These are phyloP conservation scores for Atethmia centrago DNA, from an alignment of 2,888 invertebrate species.

Conservation along the genomic window DNA sequence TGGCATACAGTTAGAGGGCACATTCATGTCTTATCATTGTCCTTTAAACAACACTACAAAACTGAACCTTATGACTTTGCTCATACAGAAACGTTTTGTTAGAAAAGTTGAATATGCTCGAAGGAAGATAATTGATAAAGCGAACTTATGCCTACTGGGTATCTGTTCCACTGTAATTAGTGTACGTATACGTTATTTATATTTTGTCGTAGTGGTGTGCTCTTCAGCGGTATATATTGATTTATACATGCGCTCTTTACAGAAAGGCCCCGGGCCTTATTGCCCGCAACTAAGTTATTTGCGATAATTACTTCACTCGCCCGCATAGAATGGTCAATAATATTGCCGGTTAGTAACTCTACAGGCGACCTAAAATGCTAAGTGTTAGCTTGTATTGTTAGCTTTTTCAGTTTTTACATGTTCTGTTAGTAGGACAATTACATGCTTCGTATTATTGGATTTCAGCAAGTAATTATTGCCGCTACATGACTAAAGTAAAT, in stretches of 20 bases:
- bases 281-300: slow-evolving; percentile 80
- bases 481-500: slow-evolving; percentile 16
- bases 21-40: slow-evolving; percentile 42
- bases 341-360: slow-evolving; percentile 40
- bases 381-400: slow-evolving; percentile 22
- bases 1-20: slow-evolving; percentile 58
- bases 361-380: slow-evolving; percentile 63
- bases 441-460: slow-evolving; percentile 11
- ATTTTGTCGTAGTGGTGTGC: slow-evolving; percentile 66
- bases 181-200: slow-evolving; percentile 76
- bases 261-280: slow-evolving; percentile 70
- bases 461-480: slow-evolving; percentile 28
- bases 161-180: slow-evolving; percentile 80
- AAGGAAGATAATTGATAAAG: slow-evolving; percentile 76
- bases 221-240: slow-evolving; percentile 81
- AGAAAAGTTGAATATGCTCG: slow-evolving; percentile 61
- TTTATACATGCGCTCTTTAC: slow-evolving; percentile 79
- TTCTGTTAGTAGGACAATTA: slow-evolving; percentile 31
- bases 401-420: slow-evolving; percentile 23
- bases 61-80: slow-evolving; percentile 37
- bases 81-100: slow-evolving; percentile 48
- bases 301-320: slow-evolving; percentile 79
- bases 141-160: slow-evolving; percentile 79
- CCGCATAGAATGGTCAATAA: slow-evolving; percentile 74
- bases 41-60: slow-evolving; percentile 23